Evolutionary conservation across 2,113 vertebrate species (phyloP).

Genomic region (Seriola rivoliana): DNA sequence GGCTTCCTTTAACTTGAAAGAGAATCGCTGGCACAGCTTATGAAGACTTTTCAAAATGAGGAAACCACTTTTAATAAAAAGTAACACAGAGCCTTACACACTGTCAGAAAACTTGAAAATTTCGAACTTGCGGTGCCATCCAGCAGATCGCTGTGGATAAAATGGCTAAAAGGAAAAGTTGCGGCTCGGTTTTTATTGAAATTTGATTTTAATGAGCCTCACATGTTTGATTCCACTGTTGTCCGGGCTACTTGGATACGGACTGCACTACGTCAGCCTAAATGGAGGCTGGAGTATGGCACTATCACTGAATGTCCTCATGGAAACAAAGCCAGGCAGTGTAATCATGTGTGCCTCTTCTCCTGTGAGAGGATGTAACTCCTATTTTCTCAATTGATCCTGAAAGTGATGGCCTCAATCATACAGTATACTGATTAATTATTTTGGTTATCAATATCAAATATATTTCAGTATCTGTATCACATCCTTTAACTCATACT

Average conservation of each 20-base stretch:
- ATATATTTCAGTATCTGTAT: no score
- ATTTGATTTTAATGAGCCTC: slow-evolving; percentile 9
- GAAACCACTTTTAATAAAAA: slow-evolving; percentile 44
- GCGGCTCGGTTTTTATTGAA: not conserved
- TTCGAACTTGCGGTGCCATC: slow-evolving; percentile 3
- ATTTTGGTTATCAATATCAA: no score
- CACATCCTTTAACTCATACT: no score
- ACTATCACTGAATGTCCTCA: not conserved
- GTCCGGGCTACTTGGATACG: not conserved
- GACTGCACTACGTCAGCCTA: not conserved
- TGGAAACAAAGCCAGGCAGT: no score
- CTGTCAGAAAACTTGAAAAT: slow-evolving; percentile 21
- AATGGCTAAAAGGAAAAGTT: slow-evolving; percentile 13
- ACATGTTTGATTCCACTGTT: slow-evolving; percentile 1
- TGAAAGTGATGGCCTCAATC: no score
- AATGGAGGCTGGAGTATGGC: not conserved
- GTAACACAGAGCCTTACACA: slow-evolving; percentile 20
- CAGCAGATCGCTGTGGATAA: slow-evolving; percentile 3
- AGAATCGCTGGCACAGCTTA: slow-evolving; percentile 40
- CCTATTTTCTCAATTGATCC: no score
- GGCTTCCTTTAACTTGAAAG: slow-evolving; percentile 44
- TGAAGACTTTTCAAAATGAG: slow-evolving; percentile 43
- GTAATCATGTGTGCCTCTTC: no score
- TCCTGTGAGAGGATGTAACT: no score
- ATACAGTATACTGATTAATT: no score